Evolutionary conservation across 2,797 vertebrate species (phyloP).

Genomic region (Choloepus didactylus): DNA sequence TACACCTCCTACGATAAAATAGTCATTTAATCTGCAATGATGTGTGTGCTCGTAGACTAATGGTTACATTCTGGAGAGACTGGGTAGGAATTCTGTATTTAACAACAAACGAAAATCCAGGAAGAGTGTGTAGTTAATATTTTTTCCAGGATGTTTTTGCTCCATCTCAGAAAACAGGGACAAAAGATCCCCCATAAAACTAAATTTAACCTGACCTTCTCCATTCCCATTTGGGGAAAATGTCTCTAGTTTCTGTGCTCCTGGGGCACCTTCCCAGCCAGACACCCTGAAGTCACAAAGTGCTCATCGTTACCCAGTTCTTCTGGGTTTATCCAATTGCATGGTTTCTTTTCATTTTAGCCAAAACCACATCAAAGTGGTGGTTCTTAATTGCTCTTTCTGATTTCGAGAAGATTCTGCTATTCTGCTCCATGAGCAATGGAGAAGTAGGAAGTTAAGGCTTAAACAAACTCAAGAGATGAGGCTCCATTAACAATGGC

Average conservation of each 20-base stretch:
- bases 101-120: too few relatives aligned
- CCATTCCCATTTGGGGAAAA: background rate
- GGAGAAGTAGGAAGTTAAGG: background rate
- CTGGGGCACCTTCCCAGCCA: constrained; percentile 32
- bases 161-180: background rate
- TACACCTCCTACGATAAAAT: too few relatives aligned
- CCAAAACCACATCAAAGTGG: background rate
- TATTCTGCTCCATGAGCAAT: background rate
- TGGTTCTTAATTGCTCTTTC: background rate
- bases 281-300: background rate
- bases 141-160: constrained; percentile 36
- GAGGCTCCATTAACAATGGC: background rate
- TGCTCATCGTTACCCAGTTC: background rate
- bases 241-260: background rate
- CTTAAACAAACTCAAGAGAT: background rate
- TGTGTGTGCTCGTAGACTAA: rapidly evolving
- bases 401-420: background rate
- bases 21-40: background rate
- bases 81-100: background rate
- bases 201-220: background rate
- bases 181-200: background rate
- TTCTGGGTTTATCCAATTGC: constrained; percentile 15
- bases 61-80: background rate
- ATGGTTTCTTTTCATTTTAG: constrained; percentile 18
- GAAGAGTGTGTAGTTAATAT: background rate